Evolutionary conservation across 2,888 invertebrate genomes (phyloP).

Genomic region (Macrosiphum euphorbiae): DNA sequence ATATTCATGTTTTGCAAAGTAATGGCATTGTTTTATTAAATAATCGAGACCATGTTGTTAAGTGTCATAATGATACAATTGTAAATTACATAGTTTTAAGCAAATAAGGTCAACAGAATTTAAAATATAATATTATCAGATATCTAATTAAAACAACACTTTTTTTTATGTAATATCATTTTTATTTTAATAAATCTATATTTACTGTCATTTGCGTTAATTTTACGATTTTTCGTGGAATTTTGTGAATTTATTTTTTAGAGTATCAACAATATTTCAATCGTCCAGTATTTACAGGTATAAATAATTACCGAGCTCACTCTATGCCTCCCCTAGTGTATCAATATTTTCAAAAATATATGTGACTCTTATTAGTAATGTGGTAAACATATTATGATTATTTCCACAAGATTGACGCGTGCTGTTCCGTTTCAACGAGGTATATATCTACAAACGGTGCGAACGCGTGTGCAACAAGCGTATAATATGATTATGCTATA

Average conservation of each 20-base stretch:
- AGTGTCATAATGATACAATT: neutral
- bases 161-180: neutral
- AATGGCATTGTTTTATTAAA: neutral
- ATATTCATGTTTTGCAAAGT: neutral
- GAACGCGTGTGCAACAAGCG: neutral
- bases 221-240: neutral
- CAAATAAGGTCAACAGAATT: neutral
- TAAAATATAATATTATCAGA: neutral
- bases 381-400: no score
- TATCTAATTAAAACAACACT: neutral
- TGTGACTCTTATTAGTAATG: neutral
- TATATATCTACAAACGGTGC: neutral
- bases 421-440: neutral
- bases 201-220: neutral
- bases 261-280: neutral
- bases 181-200: neutral
- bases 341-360: neutral
- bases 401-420: neutral
- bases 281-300: neutral
- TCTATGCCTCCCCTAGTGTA: fast-evolving
- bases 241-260: neutral
- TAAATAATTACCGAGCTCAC: neutral
- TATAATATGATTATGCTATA: neutral
- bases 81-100: neutral
- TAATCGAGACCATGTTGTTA: neutral